Base-by-base conservation (phyloP, 2,113 vertebrate species). In the Sprattus sprattus region DNA sequence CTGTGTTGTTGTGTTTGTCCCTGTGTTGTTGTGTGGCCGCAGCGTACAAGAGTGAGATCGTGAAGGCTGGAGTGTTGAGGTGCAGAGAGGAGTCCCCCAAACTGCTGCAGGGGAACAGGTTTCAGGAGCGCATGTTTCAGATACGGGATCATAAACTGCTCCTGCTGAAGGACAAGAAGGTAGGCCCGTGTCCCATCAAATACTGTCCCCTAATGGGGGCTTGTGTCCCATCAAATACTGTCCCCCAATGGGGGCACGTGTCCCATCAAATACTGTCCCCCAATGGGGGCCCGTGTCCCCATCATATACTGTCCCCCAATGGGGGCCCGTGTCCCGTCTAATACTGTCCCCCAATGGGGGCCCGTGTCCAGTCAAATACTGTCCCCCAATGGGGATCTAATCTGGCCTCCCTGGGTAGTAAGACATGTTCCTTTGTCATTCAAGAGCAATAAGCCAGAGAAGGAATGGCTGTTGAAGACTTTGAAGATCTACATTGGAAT, bases 401-500 rank as follows among this genome's bases (percentile, higher is more conserved):
- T 32, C 71, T 78, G 71, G 32, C 11, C 10, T 3, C 3, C 15
- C n/a, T 13, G 25, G 28, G 64, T 78, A 32, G 28, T 78, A 39
- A 78, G 28, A 39, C 28, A 15, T 39, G 28, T 44, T 28, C 13
- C 71, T 78, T 78, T 78, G 71, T 78, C 71, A 49, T 18, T 90
- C 18, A 93, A 99, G 98, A 98, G 96, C 82, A 93, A 94, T 91
- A 98, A 96, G 89, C 96, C 97, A 0, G 98, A 99, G 89, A 96
- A 98, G 0, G 98, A 99, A 50, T 99, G 98, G 98, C 84, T 94
- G 84, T 91, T 99, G 89, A 96, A 97, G 0, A 89, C 93, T 83
- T 96, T 97, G 93, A 99, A 98, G 92, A 94, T 98, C 93, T 99
- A 99, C 91, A 96, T 99, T 87, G 98, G 98, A 67, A 97, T 99